A percentile compares a stretch with the other conserved stretches of the same genome.
Conservation (phyloP, 2,888 invertebrate genomes). For the Apantesis nais region DNA sequence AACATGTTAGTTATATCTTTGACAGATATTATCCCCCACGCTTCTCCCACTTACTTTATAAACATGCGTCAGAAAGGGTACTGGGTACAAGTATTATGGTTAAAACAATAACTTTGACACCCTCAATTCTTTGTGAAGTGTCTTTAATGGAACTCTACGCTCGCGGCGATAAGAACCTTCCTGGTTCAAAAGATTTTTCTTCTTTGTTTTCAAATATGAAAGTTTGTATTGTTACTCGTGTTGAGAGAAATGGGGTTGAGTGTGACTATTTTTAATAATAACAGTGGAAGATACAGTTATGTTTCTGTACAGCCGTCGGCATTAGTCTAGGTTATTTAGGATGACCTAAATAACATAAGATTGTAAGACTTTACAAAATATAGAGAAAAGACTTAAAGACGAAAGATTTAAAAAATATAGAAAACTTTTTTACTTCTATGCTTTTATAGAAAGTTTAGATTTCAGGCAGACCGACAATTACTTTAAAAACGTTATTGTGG, state of each 20-base stretch:
- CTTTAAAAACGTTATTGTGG: background rate
- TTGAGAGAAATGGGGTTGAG: conserved; percentile 35
- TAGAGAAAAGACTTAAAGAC: no score
- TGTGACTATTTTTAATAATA: conserved; percentile 34
- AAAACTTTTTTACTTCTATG: background rate
- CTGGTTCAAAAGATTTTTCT: conserved; percentile 70
- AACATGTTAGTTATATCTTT: conserved; percentile 51
- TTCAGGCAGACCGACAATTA: background rate
- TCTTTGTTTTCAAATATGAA: conserved; percentile 72
- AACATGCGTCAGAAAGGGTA: conserved; percentile 52
- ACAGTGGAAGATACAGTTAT: conserved; percentile 24
- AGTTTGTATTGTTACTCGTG: conserved; percentile 61
- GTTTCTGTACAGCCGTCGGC: background rate
- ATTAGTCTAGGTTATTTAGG: conserved; percentile 16
- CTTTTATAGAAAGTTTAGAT: background rate
- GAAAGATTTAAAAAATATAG: no score
- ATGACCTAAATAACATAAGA: no score
- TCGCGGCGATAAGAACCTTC: conserved; percentile 75
- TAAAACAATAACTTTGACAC: conserved; percentile 63
- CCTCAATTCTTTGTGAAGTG: conserved; percentile 78
- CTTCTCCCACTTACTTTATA: conserved; percentile 41
- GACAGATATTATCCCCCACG: conserved; percentile 52
- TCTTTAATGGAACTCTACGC: conserved; percentile 76
- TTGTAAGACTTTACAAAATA: no score
- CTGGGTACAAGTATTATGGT: conserved; percentile 57